Conservation (phyloP, 2,113 vertebrate genomes). For the Ptyas mucosa region DNA sequence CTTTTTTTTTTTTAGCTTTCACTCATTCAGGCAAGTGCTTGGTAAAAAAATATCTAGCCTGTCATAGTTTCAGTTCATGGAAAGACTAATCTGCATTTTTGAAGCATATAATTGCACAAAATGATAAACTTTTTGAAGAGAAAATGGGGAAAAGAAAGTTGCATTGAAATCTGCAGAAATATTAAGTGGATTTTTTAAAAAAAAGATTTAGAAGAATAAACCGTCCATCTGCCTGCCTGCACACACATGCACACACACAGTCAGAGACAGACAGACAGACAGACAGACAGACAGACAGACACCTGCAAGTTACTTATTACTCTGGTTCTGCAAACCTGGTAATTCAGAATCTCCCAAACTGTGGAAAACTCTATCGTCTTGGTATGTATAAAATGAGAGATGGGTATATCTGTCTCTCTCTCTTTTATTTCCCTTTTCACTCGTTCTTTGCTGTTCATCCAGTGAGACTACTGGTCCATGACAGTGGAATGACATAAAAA, state of each 20-base stretch:
- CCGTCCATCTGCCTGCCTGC: not conserved
- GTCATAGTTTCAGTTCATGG: not conserved
- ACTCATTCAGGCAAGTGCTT: not conserved
- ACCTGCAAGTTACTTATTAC: not conserved
- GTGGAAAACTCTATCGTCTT: not conserved
- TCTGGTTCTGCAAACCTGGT: not conserved
- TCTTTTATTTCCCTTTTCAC: constrained; percentile 19
- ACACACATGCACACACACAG: not conserved
- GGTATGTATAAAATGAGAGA: not conserved
- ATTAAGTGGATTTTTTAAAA: not conserved
- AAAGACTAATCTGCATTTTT: not conserved
- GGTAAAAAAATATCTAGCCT: not conserved
- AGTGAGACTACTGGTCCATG: constrained; percentile 37
- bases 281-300: not conserved
- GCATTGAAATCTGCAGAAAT: not conserved
- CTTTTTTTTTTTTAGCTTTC: not conserved
- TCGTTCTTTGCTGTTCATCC: constrained; percentile 23
- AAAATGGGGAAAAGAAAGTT: not conserved
- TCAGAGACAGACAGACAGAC: no score
- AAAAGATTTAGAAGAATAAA: not conserved
- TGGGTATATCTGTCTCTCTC: not conserved
- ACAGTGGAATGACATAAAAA: constrained; percentile 18
- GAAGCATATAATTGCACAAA: not conserved
- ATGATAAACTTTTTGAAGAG: not conserved
- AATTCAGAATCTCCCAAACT: not conserved